Base-by-base conservation (phyloP, 2,797 vertebrate species). In the Molothrus aeneus region DNA sequence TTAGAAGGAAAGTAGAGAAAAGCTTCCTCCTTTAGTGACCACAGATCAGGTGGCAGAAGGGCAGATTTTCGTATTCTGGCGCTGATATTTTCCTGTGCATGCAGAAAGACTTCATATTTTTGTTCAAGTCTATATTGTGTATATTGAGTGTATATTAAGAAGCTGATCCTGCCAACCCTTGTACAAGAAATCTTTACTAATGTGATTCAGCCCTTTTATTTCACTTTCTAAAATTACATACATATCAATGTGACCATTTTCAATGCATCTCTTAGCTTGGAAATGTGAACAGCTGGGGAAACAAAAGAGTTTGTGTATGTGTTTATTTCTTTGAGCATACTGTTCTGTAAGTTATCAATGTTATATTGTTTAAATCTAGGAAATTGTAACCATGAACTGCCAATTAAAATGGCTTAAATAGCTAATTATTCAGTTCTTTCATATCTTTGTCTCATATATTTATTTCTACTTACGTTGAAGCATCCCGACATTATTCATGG, bases 121-220 rank as follows among this genome's bases (percentile, higher is more conserved):
- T 59, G 50, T 78, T 70, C 51, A 73, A 84, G 89, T 90, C 65
- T 87, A 29, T 82, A 13, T 47, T 80, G 63, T 72, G 22, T 70
- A 26, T 90, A 80, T 59, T 79, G 65, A 91, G 56, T 72, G 64
- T 90, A 36, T 90, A 70, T 87, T 81, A 92, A 91, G 78, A 92
- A 91, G 36, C 45, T 88, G 63, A 88, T 92, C 82, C 70, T 86
- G 59, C 90, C 88, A 94, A 81, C 48, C 70, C 56, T 84, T 86
- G 80, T 86, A 61, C 51, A 70, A 92, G 70, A 86, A 88, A 91
- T 94, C 92, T 91, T 88, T 92, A 70, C 82, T 96, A 94, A 95
- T 79, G 50, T 43, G 66, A 93, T 96, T 91, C 61, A 20, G 10
- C 53, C 66, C 73, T 95, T 94, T 96, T 78, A 92, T 91, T 95